A percentile compares a stretch with the other conserved stretches of the same genome.
These are phyloP conservation scores for Brachionus rotundiformis DNA, from an alignment of 1,140 invertebrate species.

Conservation along the genomic window DNA sequence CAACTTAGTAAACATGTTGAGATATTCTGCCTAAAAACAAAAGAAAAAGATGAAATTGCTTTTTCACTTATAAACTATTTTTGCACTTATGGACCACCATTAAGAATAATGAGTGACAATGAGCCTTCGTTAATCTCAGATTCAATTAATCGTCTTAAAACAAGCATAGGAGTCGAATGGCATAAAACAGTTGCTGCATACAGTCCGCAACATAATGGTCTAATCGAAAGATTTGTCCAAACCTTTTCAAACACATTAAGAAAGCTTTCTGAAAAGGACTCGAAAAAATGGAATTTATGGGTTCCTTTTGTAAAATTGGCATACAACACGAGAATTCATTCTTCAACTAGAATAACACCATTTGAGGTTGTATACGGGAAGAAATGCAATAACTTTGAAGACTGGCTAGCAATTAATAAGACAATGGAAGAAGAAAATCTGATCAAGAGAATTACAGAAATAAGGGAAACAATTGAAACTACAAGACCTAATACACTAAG, in stretches of 20 bases:
- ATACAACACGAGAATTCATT: not conserved
- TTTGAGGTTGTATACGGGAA: constrained; percentile 21
- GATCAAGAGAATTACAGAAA: constrained; percentile 10
- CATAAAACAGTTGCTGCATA: not conserved
- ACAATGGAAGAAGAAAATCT: not conserved
- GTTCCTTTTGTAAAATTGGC: not conserved
- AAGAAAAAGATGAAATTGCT: constrained; percentile 18
- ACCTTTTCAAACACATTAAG: not conserved
- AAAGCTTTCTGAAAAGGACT: not conserved
- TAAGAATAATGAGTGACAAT: constrained; percentile 15
- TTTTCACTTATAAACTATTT: not conserved
- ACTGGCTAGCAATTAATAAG: not conserved
- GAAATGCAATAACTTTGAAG: constrained; percentile 29
- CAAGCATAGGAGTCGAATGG: constrained; percentile 50
- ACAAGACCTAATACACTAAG: not conserved
- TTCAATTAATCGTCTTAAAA: constrained; percentile 46
- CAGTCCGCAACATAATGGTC: not conserved
- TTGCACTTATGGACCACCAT: not conserved
- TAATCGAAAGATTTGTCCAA: not conserved
- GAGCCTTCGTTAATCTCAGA: not conserved
- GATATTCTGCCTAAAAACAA: not conserved
- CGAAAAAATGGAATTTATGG: not conserved
- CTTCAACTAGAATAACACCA: constrained; percentile 14
- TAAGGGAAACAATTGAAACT: not conserved
- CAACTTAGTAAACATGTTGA: not conserved